Evolutionary conservation across 2,888 invertebrate genomes (phyloP).

Genomic region (Rugalucina vietnamica): DNA sequence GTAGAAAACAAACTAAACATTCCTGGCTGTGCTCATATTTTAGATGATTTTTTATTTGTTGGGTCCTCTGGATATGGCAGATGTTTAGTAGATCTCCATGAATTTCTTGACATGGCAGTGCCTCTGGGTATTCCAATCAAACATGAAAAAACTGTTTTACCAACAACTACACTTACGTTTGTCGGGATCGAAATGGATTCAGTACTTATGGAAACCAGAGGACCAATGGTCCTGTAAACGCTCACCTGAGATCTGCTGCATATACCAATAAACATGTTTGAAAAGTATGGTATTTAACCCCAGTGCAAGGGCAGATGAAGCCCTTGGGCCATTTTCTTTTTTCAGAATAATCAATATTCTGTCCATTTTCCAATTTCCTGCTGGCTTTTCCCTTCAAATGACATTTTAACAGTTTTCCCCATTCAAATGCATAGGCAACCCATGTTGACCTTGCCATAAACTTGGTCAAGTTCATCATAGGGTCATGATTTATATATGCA

Average conservation of each 20-base stretch:
- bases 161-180: constrained; percentile 25
- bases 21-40: constrained; percentile 18
- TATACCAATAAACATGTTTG: no score
- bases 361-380: no score
- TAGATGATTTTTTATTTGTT: constrained; percentile 43
- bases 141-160: constrained; percentile 30
- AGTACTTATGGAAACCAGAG: constrained; percentile 27
- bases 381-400: no score
- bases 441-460: no score
- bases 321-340: no score
- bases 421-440: no score
- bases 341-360: no score
- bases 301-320: no score
- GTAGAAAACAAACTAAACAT: constrained; percentile 2
- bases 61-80: neutral
- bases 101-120: constrained; percentile 11
- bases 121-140: constrained; percentile 40
- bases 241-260: constrained; percentile 18
- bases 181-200: constrained; percentile 31
- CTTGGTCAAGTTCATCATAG: no score
- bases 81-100: constrained; percentile 10
- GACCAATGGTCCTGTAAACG: constrained; percentile 35
- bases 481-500: no score
- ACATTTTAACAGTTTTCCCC: no score
- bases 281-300: no score